phyloP scores from a whole-genome alignment of 2,113 vertebrate genomes.

The Ptilonorhynchus violaceus region DNA sequence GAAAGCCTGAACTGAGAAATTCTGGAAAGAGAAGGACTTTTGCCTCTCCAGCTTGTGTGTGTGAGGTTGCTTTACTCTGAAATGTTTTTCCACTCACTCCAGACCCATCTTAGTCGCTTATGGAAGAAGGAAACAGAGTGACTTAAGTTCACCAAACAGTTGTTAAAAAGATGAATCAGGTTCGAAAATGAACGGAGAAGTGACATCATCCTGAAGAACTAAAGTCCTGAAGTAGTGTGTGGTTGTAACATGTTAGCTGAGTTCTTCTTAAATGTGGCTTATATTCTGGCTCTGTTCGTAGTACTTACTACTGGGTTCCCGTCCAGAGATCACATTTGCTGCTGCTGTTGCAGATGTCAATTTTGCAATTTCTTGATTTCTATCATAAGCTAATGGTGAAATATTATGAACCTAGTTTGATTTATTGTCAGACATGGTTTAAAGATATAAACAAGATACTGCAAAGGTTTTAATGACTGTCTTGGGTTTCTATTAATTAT shows the following conservation, averaged over 20 bases:
- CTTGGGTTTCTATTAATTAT: background rate
- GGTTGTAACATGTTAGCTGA: background rate
- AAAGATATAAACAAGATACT: background rate
- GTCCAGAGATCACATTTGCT: background rate
- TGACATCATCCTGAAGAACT: background rate
- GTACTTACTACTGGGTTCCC: background rate
- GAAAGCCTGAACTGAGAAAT: background rate
- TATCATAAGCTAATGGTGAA: background rate
- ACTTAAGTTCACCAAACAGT: background rate
- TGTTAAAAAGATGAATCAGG: background rate
- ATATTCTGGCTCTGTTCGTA: background rate
- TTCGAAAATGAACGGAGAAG: background rate
- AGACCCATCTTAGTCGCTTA: background rate
- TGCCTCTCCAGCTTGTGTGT: background rate
- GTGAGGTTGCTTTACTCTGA: background rate
- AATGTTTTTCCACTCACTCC: background rate
- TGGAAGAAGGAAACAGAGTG: background rate
- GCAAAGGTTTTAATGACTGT: background rate
- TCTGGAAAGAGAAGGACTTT: background rate
- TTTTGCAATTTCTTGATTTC: background rate
- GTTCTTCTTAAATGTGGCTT: background rate
- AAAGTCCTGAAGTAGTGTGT: background rate
- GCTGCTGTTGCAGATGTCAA: background rate
- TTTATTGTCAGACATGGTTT: background rate
- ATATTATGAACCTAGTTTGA: background rate